Conservation (phyloP, 2,113 vertebrate genomes). For the Junco hyemalis region DNA sequence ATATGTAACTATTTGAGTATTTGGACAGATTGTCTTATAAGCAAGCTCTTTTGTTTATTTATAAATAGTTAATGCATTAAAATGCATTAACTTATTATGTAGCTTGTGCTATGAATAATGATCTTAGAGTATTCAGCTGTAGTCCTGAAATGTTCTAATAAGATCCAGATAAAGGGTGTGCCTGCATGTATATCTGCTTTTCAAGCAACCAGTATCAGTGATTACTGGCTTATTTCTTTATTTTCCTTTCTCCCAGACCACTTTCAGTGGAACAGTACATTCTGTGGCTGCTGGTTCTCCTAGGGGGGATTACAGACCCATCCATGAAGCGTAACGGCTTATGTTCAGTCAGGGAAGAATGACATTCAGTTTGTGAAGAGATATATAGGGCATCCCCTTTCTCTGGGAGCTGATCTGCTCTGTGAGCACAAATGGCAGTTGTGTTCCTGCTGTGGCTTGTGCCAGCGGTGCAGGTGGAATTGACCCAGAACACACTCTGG, state of each 20-base stretch:
- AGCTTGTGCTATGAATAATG: slow-evolving; percentile 49
- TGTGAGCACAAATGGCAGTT: not conserved
- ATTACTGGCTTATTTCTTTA: not conserved
- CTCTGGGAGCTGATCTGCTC: not conserved
- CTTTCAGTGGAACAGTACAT: not conserved
- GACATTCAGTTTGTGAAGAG: not conserved
- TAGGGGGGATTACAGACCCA: not conserved
- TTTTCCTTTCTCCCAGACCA: not conserved
- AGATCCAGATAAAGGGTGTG: slow-evolving; percentile 1
- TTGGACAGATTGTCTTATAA: slow-evolving; percentile 32
- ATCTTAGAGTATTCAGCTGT: not conserved
- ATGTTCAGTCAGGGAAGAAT: not conserved
- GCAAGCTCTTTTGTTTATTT: slow-evolving; percentile 52
- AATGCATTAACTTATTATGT: slow-evolving; percentile 18
- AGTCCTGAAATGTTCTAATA: slow-evolving; percentile 24
- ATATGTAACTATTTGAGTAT: not conserved
- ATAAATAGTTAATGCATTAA: slow-evolving; percentile 40
- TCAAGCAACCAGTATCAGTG: not conserved
- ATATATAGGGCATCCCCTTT: not conserved
- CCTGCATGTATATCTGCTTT: not conserved
- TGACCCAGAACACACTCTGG: not conserved
- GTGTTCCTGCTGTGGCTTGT: not conserved
- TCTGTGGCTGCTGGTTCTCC: not conserved
- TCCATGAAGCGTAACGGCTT: not conserved
- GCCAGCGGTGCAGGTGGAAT: not conserved